Conservation (phyloP, 30 jellyfish, hydroid and myxozoan genomes). For the Cassiopea xamachana region DNA sequence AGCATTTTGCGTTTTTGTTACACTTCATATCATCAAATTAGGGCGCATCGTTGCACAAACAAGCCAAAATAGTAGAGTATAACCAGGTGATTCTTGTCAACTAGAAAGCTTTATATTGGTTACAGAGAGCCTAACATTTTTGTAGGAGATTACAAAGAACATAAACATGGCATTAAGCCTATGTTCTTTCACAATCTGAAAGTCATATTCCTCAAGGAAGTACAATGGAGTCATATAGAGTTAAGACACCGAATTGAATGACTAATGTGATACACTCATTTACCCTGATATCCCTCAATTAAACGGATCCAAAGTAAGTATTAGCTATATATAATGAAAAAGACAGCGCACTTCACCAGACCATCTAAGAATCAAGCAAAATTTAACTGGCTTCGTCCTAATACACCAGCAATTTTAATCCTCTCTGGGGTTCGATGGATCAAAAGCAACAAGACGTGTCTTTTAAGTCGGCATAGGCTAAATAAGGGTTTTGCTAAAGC, state of each 20-base stretch:
- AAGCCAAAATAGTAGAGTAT: not conserved
- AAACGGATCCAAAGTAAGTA: not conserved
- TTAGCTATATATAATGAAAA: not conserved
- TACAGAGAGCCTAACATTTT: not conserved
- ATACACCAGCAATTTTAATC: too few relatives aligned
- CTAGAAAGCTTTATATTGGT: not conserved
- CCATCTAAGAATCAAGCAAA: not conserved
- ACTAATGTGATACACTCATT: not conserved
- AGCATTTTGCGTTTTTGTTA: not conserved
- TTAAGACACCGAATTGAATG: not conserved
- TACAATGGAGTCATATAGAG: not conserved
- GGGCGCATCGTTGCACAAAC: not conserved
- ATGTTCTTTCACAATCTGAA: not conserved
- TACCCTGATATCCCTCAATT: not conserved
- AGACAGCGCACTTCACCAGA: not conserved
- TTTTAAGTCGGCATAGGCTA: too few relatives aligned
- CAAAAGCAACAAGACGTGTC: too few relatives aligned
- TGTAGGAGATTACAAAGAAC: not conserved
- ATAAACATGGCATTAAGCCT: not conserved
- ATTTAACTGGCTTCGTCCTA: too few relatives aligned
- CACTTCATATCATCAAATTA: not conserved
- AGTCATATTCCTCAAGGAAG: not conserved
- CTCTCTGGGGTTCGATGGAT: too few relatives aligned
- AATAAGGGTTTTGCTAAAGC: too few relatives aligned
- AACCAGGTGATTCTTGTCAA: not conserved